Base-by-base conservation (phyloP, 2,113 vertebrate genomes). In the Eleginops maclovinus region DNA sequence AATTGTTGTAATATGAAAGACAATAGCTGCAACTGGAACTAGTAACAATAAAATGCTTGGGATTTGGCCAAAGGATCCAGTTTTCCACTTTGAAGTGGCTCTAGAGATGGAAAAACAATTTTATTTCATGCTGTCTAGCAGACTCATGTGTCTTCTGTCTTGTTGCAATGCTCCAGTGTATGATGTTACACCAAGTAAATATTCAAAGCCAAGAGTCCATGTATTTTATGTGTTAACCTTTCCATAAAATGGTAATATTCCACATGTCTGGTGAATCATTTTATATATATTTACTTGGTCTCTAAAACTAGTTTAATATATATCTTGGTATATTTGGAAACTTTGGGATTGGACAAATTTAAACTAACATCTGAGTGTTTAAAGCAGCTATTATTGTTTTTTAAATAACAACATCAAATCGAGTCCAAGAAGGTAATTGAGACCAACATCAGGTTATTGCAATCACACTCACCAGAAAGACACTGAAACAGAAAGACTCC, bases 141-240 rank as follows among this genome's bases (percentile, higher is more conserved):
- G 55, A 55, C 47, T 55, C 12, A 26, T 43, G 0, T 21, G 10
- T 43, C 22, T 53, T 72, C 36, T 36, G 31, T 36, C 17, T 31
- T 75, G 55, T 58, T 46, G 19, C 40, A 28, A 12, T 11, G 47
- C 26, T 41, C 41, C 17, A 62, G 21, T 68, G 49, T 28, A 70
- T 59, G 28, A 63, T 63, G 65, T 75, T 81, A 24, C 54, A 60
- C 14, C n/a, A 21, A 41, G 36, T n/a, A 19, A 50, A 43, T 24
- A 64, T 59, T 69, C 15, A 60, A 51, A 44, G 16, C 43, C 26
- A 64, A 31, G 41, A 63, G 9, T 13, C n/a, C 22, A 15, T 58
- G 19, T 60, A 46, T 61, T 54, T 75, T 17, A 44, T 44, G 16
- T 43, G 28, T 24, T 22, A 41, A 62, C 16, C 24, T 47, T 41